Percentiles rank a stretch among this genome's conserved stretches.
Evolutionary conservation across 2,888 invertebrate species (phyloP).

Genomic region (Piscicola geometra): DNA sequence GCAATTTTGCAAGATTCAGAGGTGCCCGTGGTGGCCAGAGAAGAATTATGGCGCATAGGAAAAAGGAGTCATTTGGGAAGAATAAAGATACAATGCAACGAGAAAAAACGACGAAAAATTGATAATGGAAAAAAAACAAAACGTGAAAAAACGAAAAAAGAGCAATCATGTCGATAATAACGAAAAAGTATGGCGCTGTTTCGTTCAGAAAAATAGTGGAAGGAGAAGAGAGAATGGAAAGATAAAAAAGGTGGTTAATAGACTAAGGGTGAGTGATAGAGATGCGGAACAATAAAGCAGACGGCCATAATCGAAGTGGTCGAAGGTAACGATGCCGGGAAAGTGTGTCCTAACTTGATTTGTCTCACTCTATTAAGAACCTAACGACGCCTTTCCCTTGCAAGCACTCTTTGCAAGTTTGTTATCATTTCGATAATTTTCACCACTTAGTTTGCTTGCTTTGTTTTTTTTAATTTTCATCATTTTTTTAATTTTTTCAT

Average conservation of each 20-base stretch:
- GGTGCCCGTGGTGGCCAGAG: background rate
- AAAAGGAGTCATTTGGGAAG: conserved; percentile 9
- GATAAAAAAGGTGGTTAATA: background rate
- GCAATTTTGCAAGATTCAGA: background rate
- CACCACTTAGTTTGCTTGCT: background rate
- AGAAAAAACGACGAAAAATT: background rate
- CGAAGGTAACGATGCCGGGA: conserved; percentile 1
- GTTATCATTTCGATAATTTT: too few relatives aligned
- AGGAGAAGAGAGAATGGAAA: background rate
- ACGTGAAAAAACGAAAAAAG: too few relatives aligned
- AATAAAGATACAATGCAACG: background rate
- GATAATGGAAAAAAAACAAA: background rate
- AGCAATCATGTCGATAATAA: too few relatives aligned
- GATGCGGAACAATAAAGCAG: background rate
- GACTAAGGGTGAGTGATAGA: background rate
- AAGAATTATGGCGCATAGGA: background rate
- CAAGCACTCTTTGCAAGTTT: too few relatives aligned
- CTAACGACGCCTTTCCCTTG: background rate
- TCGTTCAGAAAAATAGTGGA: background rate
- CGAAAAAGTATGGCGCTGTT: too few relatives aligned
- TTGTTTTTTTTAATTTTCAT: background rate
- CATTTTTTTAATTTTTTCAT: background rate
- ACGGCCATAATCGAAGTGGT: background rate
- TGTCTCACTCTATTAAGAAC: background rate
- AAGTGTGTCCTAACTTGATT: background rate